Percentiles rank a stretch among this genome's conserved stretches.
These are phyloP conservation scores for Gambusia yucatana DNA, from an alignment of 2,797 vertebrate genomes.

Conservation along the genomic window DNA sequence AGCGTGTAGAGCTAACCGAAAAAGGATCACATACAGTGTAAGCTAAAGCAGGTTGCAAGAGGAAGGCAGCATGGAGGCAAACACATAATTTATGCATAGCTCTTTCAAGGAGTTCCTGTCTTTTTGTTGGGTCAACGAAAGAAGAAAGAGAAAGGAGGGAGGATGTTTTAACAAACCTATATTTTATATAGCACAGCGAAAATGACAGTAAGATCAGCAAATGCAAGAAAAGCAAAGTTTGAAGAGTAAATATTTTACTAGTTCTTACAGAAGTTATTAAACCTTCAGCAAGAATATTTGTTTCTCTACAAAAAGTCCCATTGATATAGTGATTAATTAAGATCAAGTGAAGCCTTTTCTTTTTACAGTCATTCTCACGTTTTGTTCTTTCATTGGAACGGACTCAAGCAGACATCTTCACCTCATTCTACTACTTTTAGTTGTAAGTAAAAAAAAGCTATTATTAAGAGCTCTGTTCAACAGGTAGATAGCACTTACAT, in stretches of 20 bases:
- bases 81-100: slow-evolving; percentile 17
- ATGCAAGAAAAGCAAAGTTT: neutral
- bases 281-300: neutral
- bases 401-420: neutral
- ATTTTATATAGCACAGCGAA: neutral
- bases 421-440: neutral
- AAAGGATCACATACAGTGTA: slow-evolving; percentile 16
- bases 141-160: neutral
- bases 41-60: slow-evolving; percentile 14
- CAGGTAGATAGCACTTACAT: neutral
- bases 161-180: slow-evolving; percentile 2
- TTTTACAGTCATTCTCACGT: neutral
- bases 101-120: slow-evolving; percentile 30
- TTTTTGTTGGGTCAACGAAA: slow-evolving; percentile 22
- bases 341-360: neutral
- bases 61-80: slow-evolving; percentile 2
- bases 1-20: slow-evolving; percentile 16
- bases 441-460: neutral
- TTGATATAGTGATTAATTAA: neutral
- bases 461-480: neutral
- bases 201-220: neutral
- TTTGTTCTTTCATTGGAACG: neutral
- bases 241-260: neutral
- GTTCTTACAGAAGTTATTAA: neutral
- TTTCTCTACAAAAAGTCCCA: neutral